A percentile compares a stretch with the other conserved stretches of the same genome.
Evolutionary conservation across 2,888 invertebrate species (phyloP).

Genomic region (Dascillus cervinus): DNA sequence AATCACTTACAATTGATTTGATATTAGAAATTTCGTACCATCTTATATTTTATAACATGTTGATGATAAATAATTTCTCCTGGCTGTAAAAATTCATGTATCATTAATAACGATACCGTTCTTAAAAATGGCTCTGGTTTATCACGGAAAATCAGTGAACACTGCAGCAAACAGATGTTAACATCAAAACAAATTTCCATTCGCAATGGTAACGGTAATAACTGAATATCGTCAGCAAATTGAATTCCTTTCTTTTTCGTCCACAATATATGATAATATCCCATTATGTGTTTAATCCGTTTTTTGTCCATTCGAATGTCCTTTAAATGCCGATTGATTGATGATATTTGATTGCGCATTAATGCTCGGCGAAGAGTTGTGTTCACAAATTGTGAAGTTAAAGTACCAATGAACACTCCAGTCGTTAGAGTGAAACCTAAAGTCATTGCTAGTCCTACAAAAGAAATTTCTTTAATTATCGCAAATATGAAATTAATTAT

Average conservation of each 20-base stretch:
- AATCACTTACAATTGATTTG: conserved; percentile 1
- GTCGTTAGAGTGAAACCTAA: conserved; percentile 46
- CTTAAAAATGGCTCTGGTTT: conserved; percentile 48
- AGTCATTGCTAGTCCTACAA: conserved; percentile 39
- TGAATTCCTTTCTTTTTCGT: conserved; percentile 47
- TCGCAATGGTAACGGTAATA: conserved; percentile 45
- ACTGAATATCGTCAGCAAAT: conserved; percentile 40
- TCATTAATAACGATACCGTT: conserved; percentile 46
- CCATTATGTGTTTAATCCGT: conserved; percentile 42
- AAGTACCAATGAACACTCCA: conserved; percentile 46
- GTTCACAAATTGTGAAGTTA: conserved; percentile 47
- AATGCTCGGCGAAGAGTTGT: conserved; percentile 44
- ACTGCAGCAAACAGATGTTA: conserved; percentile 46
- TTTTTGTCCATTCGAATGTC: conserved; percentile 43
- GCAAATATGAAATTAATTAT: too few relatives aligned
- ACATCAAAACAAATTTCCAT: conserved; percentile 49
- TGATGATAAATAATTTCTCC: conserved; percentile 48
- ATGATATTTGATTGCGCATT: conserved; percentile 42
- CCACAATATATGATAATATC: conserved; percentile 49
- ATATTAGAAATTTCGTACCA: conserved; percentile 45
- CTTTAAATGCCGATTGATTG: conserved; percentile 43
- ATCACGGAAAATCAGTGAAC: conserved; percentile 47
- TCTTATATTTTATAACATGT: conserved; percentile 46
- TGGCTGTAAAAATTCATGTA: conserved; percentile 47
- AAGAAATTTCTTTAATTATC: too few relatives aligned